Evolutionary conservation across 2,113 vertebrate genomes (phyloP), one percentile per base, ranked within the genome.

Genomic region (Atrichornis clamosus): DNA sequence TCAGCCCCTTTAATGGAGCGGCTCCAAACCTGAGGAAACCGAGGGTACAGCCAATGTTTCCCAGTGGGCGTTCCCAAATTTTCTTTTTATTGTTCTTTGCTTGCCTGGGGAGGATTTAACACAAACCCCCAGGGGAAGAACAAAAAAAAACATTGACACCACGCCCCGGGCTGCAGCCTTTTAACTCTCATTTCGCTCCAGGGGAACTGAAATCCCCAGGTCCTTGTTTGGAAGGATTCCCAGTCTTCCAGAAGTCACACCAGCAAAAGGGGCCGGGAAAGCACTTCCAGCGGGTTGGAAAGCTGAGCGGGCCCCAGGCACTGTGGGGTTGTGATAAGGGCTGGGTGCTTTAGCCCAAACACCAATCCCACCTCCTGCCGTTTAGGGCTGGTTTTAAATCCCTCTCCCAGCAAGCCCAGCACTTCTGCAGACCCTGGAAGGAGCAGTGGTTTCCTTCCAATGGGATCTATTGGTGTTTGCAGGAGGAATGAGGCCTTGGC

Each of bases 141-240:
- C 28, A 22, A 11, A 35, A 37, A 41, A 6, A 16, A 42, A 13
- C 19, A 42, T 49, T 49, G 76, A 42, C 11, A 7, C n/a, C 46
- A 15, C 3, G 3, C 32, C 37, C 20, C 32, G 9, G 1, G 9
- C 58, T 49, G 68, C 74, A 49, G 53, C 41, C 15, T 79, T 79
- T 89, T 26, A 39, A 30, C 68, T 7, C 8, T 39, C 20, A 8
- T 22, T 52, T 13, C 68, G 41, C 86, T 88, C 64, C 74, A 10
- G 87, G 47, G 62, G 52, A 82, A 7, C 42, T 22, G 35, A 41
- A 75, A 46, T 93, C 84, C 90, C 91, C 84, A 49, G 72, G 75
- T 72, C 53, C 79, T 4, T 5, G 9, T 44, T 35, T 91, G 94
- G 95, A 96, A 92, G 28, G 47, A 18, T 76, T 94, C 92, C 91